Evolutionary conservation across 2,888 invertebrate genomes (phyloP).

Genomic region (Dione juno): DNA sequence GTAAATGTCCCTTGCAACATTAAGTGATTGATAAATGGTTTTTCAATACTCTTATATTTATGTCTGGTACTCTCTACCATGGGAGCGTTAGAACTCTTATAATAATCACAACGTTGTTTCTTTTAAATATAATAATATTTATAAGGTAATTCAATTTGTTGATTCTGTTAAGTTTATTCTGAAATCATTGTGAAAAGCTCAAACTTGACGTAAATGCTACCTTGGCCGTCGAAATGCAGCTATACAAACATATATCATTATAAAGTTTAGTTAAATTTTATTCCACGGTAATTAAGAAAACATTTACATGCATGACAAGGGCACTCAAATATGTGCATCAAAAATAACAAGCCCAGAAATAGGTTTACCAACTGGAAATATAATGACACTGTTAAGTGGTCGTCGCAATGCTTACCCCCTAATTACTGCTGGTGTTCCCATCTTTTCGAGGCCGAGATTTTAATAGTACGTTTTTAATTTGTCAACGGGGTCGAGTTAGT

Average conservation of each 20-base stretch:
- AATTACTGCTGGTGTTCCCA: constrained; percentile 38
- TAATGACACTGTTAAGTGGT: constrained; percentile 39
- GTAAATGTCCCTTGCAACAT: neutral
- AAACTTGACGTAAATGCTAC: neutral
- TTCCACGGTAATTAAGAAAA: constrained; percentile 4
- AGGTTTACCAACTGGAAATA: constrained; percentile 34
- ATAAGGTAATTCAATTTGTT: no score
- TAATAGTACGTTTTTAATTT: constrained; percentile 46
- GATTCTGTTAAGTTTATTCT: neutral
- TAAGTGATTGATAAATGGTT: neutral
- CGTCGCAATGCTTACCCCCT: constrained; percentile 41
- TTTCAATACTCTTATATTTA: neutral
- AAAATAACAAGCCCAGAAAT: constrained; percentile 39
- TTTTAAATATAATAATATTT: no score
- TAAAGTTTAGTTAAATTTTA: constrained; percentile 4
- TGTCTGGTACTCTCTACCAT: no score
- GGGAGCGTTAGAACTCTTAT: no score
- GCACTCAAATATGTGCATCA: constrained; percentile 10
- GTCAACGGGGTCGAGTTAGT: constrained; percentile 45
- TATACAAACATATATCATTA: neutral
- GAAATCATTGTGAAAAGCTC: neutral
- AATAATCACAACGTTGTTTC: no score
- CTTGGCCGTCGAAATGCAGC: neutral
- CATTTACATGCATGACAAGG: neutral
- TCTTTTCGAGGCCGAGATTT: constrained; percentile 41